Evolutionary conservation across 2,797 vertebrate genomes (phyloP).

Genomic region (Decapterus maruadsi): DNA sequence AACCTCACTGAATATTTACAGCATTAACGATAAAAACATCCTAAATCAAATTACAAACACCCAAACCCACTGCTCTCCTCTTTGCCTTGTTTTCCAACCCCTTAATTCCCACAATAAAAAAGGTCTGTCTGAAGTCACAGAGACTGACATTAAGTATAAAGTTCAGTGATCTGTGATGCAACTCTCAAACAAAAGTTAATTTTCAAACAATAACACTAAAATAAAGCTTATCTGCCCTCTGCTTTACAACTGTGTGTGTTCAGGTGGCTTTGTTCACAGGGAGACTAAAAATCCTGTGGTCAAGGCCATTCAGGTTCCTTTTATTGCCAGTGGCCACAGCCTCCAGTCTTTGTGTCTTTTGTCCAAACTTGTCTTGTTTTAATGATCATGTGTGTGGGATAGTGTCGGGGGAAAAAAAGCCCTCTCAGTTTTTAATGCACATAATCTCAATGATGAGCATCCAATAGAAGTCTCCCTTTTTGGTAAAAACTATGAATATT

Average conservation of each 20-base stretch:
- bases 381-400: not conserved
- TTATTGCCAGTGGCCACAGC: not conserved
- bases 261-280: conserved; percentile 24
- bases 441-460: not conserved
- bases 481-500: not conserved
- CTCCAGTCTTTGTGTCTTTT: not conserved
- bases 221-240: not conserved
- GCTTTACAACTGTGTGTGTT: not conserved
- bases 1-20: not conserved
- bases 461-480: not conserved
- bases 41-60: not conserved
- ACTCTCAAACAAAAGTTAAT: not conserved
- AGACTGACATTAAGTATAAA: not conserved
- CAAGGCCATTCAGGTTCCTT: not conserved
- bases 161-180: not conserved
- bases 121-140: not conserved
- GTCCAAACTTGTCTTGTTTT: not conserved
- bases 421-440: not conserved
- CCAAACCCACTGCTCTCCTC: not conserved
- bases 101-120: not conserved
- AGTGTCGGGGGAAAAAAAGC: not conserved
- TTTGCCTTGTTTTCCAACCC: not conserved
- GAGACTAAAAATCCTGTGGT: not conserved
- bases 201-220: not conserved
- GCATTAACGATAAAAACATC: conserved; percentile 4